Evolutionary conservation across 2,888 invertebrate species (phyloP).

Genomic region (Chloroclystis v-ata): DNA sequence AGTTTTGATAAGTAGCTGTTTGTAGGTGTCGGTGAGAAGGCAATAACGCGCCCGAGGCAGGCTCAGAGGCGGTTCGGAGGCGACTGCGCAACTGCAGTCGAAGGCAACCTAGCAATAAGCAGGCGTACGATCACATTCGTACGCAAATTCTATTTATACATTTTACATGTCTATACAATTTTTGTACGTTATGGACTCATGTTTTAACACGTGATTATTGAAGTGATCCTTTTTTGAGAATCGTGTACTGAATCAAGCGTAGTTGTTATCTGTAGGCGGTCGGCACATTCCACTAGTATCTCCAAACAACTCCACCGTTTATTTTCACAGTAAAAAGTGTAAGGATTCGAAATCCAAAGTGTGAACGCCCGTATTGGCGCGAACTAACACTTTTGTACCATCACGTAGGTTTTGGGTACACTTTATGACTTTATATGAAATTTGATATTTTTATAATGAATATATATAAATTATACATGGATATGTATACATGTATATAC

Average conservation of each 20-base stretch:
- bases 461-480: constrained; percentile 78
- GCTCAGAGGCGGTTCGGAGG: constrained; percentile 36
- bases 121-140: constrained; percentile 47
- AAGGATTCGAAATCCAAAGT: constrained; percentile 71
- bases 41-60: constrained; percentile 21
- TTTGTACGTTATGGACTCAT: constrained; percentile 73
- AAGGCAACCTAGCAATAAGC: constrained; percentile 75
- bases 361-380: constrained; percentile 69
- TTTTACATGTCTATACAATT: constrained; percentile 77
- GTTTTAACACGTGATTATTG: constrained; percentile 65
- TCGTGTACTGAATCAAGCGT: constrained; percentile 74
- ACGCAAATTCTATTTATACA: constrained; percentile 77
- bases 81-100: constrained; percentile 42
- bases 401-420: constrained; percentile 79
- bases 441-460: constrained; percentile 78
- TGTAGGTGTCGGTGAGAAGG: constrained; percentile 26
- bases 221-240: constrained; percentile 77
- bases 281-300: constrained; percentile 77
- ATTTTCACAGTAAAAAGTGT: constrained; percentile 71
- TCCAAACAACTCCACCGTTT: constrained; percentile 72
- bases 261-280: constrained; percentile 75
- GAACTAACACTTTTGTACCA: constrained; percentile 71
- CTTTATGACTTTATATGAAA: constrained; percentile 79
- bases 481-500: constrained; percentile 78
- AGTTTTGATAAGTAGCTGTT: constrained; percentile 35